phyloP scores from a whole-genome alignment of 2,888 invertebrate genomes.

The Miltochrista miniata region DNA sequence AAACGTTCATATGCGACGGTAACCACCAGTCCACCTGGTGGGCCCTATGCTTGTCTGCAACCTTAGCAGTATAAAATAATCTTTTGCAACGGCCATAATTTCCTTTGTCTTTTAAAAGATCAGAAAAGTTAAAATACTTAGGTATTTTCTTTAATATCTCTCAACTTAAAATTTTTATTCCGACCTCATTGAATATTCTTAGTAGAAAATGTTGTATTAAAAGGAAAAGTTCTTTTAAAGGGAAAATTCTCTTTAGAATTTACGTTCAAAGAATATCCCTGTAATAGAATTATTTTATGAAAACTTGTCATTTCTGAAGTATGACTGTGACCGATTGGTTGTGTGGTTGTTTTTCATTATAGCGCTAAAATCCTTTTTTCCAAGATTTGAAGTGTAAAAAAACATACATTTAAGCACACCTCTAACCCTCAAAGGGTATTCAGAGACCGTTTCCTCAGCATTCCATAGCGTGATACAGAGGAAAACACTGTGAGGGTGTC shows the following conservation, averaged over 20 bases:
- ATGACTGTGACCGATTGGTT: conserved; percentile 23
- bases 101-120: background rate
- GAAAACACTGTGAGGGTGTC: no score
- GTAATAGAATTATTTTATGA: conserved; percentile 36
- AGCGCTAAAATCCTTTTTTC: no score
- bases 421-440: no score
- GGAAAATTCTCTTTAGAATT: conserved; percentile 8
- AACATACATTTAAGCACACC: no score
- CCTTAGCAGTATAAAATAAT: no score
- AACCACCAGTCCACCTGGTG: no score
- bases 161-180: conserved; percentile 8
- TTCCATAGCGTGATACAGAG: no score
- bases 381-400: no score
- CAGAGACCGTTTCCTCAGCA: no score
- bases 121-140: conserved; percentile 3
- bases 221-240: background rate
- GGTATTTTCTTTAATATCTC: background rate
- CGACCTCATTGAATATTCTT: conserved; percentile 10
- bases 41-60: no score
- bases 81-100: background rate
- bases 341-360: no score
- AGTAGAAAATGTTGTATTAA: conserved; percentile 5
- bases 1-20: no score
- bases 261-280: conserved; percentile 29
- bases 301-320: conserved; percentile 23